Base-by-base conservation (phyloP, 2,888 invertebrate genomes). In the Muscina levida region DNA sequence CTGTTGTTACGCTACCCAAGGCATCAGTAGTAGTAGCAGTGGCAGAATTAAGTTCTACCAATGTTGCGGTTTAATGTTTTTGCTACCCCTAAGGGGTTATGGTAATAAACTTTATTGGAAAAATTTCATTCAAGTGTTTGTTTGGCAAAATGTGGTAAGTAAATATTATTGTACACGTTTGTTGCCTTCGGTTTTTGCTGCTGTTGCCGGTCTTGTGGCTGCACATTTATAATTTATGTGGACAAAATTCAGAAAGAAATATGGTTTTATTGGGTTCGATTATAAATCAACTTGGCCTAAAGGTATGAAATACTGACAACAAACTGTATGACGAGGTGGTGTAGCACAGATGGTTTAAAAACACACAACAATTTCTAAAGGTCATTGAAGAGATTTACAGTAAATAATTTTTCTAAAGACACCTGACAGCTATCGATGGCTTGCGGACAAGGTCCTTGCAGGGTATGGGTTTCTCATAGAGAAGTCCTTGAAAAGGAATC, bases 81-180 rank as follows among this genome's bases (percentile, higher is more conserved):
- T 62, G 39, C 19, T 22, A 42, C 13, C 62, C 62, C 13, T 19
- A 62, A 62, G 62, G 62, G 62, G 39, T 62, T 62, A 62, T 13
- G 62, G 2, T 22, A 39, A 53, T 53, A 22, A 11, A 19, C 42
- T 62, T 62, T 62, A 42, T 62, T 1, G 62, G 22, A 3, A 37
- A 22, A 13, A 22, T 37, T 42, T 62, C 22, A 42, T 39, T 39
- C 19, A 59, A 57, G 15, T 57, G 57, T 31, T 31, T 59, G 39
- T 62, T 17, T 62, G 39, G 42, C 17, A 22, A 37, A 22, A 37
- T 42, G 62, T 42, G 62, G 42, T 19, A 62, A 42, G 42, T 62
- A 62, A 62, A 62, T 62, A 62, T 62, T 62, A 62, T 62, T 62
- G 62, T 22, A 62, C 42, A 39, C n/a, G 5, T 10, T 22, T 44